phyloP scores from a whole-genome alignment of 2,113 vertebrate genomes.

The Gulo gulo region DNA sequence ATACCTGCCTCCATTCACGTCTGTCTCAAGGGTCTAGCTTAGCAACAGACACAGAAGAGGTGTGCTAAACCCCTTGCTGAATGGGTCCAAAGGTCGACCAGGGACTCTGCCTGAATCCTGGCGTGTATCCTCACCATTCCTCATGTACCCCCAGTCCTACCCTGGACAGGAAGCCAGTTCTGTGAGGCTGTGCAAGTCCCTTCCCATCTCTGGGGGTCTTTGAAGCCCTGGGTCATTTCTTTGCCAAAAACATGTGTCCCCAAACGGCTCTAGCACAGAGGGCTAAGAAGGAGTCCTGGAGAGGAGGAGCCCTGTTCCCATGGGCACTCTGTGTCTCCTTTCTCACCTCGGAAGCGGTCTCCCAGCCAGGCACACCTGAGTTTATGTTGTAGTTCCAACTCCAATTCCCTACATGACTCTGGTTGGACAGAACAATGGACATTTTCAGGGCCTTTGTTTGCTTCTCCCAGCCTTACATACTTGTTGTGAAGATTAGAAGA shows the following conservation, averaged over 20 bases:
- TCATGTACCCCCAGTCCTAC: accelerated
- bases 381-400: neutral
- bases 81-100: neutral
- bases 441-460: neutral
- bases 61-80: neutral
- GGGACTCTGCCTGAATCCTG: neutral
- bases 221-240: neutral
- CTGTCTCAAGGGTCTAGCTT: neutral
- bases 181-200: neutral
- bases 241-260: neutral
- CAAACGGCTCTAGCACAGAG: neutral
- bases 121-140: accelerated
- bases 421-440: neutral
- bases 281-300: neutral
- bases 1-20: neutral
- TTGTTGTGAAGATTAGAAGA: neutral
- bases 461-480: neutral
- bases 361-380: neutral
- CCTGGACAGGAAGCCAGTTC: neutral
- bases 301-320: neutral
- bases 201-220: neutral
- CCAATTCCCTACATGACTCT: neutral
- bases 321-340: neutral
- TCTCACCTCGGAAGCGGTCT: neutral
- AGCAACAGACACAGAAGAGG: neutral